Percentiles rank a stretch among this genome's conserved stretches.
These are phyloP conservation scores for Acipenser transmontanus DNA, from an alignment of 2,797 vertebrate genomes.

Conservation along the genomic window DNA sequence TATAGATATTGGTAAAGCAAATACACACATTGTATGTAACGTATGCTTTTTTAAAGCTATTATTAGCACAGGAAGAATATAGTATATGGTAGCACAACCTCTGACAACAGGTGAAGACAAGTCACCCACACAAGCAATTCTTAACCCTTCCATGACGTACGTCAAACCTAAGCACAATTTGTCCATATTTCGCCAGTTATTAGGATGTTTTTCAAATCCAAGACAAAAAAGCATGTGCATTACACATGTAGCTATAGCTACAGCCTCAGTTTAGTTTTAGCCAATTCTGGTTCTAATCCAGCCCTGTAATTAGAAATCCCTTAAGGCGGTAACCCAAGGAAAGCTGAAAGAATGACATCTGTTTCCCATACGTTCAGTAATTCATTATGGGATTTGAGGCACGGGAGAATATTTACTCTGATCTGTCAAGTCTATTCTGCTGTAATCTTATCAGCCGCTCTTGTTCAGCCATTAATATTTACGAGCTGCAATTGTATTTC, in stretches of 20 bases:
- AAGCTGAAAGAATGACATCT: background rate
- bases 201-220: background rate
- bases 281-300: background rate
- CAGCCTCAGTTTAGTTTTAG: background rate
- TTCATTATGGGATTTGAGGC: conserved; percentile 2
- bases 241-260: conserved; percentile 2
- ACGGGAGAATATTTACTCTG: background rate
- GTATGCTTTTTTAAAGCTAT: no score
- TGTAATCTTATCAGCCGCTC: background rate
- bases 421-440: background rate
- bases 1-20: no score
- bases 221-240: background rate
- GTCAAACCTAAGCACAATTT: background rate
- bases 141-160: no score
- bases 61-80: no score
- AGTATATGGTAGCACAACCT: no score
- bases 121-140: background rate
- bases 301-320: conserved; percentile 3
- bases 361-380: background rate
- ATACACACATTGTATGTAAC: no score
- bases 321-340: background rate
- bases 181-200: background rate
- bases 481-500: conserved; percentile 2
- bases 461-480: conserved; percentile 10
- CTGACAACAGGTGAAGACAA: no score